A percentile compares a stretch with the other conserved stretches of the same genome.
Conservation (phyloP, 2,888 invertebrate genomes). For the Yponomeuta plumbellus region DNA sequence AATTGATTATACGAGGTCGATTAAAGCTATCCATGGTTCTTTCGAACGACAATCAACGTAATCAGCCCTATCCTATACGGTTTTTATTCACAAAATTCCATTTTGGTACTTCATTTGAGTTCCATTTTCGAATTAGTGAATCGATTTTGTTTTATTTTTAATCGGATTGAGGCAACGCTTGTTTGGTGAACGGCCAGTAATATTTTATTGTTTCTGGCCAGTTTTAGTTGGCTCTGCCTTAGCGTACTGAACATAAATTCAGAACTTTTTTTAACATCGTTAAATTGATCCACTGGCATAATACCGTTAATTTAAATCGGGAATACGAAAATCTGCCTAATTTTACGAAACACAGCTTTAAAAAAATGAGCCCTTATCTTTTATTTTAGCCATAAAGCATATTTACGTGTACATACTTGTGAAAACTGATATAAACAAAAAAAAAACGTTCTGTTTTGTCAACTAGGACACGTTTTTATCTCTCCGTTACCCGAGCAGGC, state of each 20-base stretch:
- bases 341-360: no score
- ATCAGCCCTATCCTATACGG: not conserved
- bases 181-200: not conserved
- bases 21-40: not conserved
- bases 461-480: not conserved
- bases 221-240: no score
- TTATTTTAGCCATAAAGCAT: no score
- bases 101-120: not conserved
- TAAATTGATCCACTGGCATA: no score
- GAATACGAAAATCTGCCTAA: no score
- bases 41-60: not conserved
- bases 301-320: no score
- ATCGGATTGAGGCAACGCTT: not conserved
- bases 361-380: no score
- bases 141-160: not conserved
- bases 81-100: not conserved
- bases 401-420: no score
- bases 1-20: not conserved
- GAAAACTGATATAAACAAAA: not conserved
- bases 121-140: not conserved
- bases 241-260: no score
- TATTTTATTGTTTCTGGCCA: not conserved
- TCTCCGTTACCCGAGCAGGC: slow-evolving; percentile 12
- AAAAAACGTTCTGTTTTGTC: not conserved
- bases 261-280: no score